phyloP scores from a whole-genome alignment of 2,888 invertebrate species.

The Alloscopus bannaensis region DNA sequence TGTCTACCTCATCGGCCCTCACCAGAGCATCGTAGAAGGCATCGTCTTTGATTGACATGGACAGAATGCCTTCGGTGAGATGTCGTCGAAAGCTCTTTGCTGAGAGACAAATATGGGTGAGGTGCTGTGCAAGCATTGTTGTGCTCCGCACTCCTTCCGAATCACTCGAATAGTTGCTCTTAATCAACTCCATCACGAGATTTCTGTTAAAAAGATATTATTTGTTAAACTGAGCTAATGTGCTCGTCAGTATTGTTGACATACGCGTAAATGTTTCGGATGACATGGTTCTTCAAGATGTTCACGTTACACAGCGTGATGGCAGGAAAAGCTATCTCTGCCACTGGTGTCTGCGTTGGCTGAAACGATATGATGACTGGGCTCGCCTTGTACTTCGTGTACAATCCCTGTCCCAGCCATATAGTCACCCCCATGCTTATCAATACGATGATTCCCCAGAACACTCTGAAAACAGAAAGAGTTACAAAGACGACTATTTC shows the following conservation, averaged over 20 bases:
- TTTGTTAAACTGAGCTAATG: background rate
- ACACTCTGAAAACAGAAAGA: slow-evolving; percentile 14
- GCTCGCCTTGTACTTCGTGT: slow-evolving; percentile 81
- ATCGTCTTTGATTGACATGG: too few species aligned
- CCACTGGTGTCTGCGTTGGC: slow-evolving; percentile 82
- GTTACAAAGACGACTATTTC: slow-evolving; percentile 7
- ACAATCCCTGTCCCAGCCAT: slow-evolving; percentile 63
- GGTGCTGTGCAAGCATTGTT: background rate
- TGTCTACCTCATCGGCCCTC: too few species aligned
- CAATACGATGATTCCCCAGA: slow-evolving; percentile 55
- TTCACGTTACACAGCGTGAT: slow-evolving; percentile 91
- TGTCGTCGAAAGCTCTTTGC: slow-evolving; percentile 6
- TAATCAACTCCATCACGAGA: background rate
- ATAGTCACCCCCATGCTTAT: slow-evolving; percentile 41
- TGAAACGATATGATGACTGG: slow-evolving; percentile 89
- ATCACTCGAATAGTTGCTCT: background rate
- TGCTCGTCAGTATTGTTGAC: slow-evolving; percentile 8
- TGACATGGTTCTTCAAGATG: slow-evolving; percentile 76
- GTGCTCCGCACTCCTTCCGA: background rate
- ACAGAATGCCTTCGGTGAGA: too few species aligned
- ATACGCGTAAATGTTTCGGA: slow-evolving; percentile 46
- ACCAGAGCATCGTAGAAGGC: too few species aligned
- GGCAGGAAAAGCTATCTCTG: slow-evolving; percentile 87
- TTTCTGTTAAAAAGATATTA: background rate
- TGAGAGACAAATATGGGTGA: slow-evolving; percentile 5